Evolutionary conservation across 2,888 invertebrate species (phyloP).

Genomic region (Drosophila parthenogenetica): DNA sequence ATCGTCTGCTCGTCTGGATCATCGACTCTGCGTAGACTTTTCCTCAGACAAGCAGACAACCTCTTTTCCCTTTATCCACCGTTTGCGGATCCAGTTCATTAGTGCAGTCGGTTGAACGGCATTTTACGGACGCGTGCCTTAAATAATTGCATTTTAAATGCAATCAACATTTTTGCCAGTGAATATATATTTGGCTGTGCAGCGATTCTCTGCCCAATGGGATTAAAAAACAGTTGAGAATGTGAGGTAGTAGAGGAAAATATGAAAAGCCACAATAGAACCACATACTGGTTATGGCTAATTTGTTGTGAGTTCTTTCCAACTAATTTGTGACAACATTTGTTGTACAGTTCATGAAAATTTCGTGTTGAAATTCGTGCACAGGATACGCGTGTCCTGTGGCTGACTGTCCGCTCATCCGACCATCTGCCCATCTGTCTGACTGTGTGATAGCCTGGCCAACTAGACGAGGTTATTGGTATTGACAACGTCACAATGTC

Average conservation of each 20-base stretch:
- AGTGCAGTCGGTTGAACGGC: slow-evolving; percentile 76
- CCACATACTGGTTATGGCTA: slow-evolving; percentile 53
- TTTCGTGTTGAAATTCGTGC: slow-evolving; percentile 9
- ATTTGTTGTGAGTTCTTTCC: slow-evolving; percentile 49
- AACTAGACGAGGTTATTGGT: slow-evolving; percentile 41
- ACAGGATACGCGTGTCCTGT: slow-evolving; percentile 33
- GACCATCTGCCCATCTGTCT: background rate
- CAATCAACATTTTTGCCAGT: slow-evolving; percentile 65
- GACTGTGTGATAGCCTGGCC: background rate
- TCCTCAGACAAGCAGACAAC: slow-evolving; percentile 25
- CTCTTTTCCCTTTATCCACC: slow-evolving; percentile 1
- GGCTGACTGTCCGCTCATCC: slow-evolving; percentile 1
- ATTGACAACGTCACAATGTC: slow-evolving; percentile 68
- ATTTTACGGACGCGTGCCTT: slow-evolving; percentile 77
- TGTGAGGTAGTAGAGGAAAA: slow-evolving; percentile 21
- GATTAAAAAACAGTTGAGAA: slow-evolving; percentile 50
- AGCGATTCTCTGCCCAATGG: slow-evolving; percentile 33
- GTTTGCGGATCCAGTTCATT: slow-evolving; percentile 68
- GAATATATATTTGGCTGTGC: slow-evolving; percentile 30
- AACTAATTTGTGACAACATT: slow-evolving; percentile 41
- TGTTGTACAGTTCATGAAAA: slow-evolving; percentile 13
- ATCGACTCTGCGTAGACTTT: slow-evolving; percentile 14
- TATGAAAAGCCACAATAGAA: slow-evolving; percentile 40
- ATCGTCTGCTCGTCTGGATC: slow-evolving; percentile 20
- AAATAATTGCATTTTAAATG: slow-evolving; percentile 81